Conservation (phyloP, 2,888 invertebrate genomes). For the Biston betularia region DNA sequence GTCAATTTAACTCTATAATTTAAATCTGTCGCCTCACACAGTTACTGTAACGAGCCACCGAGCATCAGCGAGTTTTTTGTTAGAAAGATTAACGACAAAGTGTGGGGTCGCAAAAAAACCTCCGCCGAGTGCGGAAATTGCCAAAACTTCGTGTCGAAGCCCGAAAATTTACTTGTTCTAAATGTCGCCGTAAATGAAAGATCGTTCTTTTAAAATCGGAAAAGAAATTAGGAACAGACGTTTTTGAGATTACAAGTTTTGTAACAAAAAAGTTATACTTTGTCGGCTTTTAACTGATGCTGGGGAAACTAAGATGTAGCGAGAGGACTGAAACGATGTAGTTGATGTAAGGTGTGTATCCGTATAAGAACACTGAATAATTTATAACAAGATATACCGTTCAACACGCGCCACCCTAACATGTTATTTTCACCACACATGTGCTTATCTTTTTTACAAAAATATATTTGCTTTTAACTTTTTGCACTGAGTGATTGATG, state of each 20-base stretch:
- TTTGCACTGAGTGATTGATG: not conserved
- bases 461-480: no score
- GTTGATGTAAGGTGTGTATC: constrained; percentile 27
- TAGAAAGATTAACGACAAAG: constrained; percentile 83
- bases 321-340: constrained; percentile 19
- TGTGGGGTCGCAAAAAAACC: constrained; percentile 81
- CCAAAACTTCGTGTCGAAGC: constrained; percentile 83
- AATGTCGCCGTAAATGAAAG: constrained; percentile 85
- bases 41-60: constrained; percentile 70
- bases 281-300: constrained; percentile 44
- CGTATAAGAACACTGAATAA: constrained; percentile 21
- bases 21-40: constrained; percentile 75
- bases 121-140: constrained; percentile 81
- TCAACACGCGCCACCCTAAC: constrained; percentile 11
- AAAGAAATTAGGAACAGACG: constrained; percentile 85
- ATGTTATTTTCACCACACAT: constrained; percentile 18
- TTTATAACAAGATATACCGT: constrained; percentile 21
- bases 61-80: constrained; percentile 77
- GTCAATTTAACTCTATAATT: constrained; percentile 66
- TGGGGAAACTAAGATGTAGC: constrained; percentile 29
- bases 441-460: no score
- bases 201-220: constrained; percentile 84
- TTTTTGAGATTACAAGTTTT: constrained; percentile 82
- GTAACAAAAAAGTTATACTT: constrained; percentile 68
- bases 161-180: constrained; percentile 84